Evolutionary conservation across 2,113 vertebrate species (phyloP), one percentile per base, ranked within the genome.

Genomic region (Alces alces): DNA sequence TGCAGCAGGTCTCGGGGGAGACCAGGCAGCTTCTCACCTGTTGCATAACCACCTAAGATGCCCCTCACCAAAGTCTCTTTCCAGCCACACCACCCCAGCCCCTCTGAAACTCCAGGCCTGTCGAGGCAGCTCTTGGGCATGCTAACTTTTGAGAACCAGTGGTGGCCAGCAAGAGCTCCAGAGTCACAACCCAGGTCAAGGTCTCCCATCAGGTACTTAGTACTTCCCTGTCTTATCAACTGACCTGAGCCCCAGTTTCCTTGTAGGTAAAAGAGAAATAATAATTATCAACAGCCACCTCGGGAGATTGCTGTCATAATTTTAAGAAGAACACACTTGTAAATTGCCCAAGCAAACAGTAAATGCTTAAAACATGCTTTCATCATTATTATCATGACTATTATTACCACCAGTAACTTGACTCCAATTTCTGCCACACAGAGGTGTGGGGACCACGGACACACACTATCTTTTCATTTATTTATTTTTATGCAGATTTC

Each of bases 391-490:
- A 47, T 86, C 47, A 13, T 36, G 23, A 14, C 30, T 83, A 9
- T 60, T 70, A 21, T 15, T 28, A 3, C 45, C 6, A 5, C 16
- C n/a, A 30, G 80, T 21, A 57, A 73, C 57, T 61, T 30, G 14
- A 19, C 27, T 55, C 43, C 28, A 43, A 12, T 30, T 28, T 12
- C 57, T 3, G 7, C 30, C 50, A 9, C 85, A 10, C 28, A 8
- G 25, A 3, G 17, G 2, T 16, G 0, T 21, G 2, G 47, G 57
- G 55, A 61, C 54, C 45, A 9, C 0, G 0, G 15, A 7, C 33
- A 2, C 3, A 7, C 0, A 0, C 13, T 11, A 39, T 43, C 39
- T 27, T 21, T 76, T 13, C 23, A 76, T 27, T 76, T 43, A 43
- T 27, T 43, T 76, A 43, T 76, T 43, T 76, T 43, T 27, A 14